Conservation (phyloP, 1,140 invertebrate species). For the Drosophila punjabiensis region DNA sequence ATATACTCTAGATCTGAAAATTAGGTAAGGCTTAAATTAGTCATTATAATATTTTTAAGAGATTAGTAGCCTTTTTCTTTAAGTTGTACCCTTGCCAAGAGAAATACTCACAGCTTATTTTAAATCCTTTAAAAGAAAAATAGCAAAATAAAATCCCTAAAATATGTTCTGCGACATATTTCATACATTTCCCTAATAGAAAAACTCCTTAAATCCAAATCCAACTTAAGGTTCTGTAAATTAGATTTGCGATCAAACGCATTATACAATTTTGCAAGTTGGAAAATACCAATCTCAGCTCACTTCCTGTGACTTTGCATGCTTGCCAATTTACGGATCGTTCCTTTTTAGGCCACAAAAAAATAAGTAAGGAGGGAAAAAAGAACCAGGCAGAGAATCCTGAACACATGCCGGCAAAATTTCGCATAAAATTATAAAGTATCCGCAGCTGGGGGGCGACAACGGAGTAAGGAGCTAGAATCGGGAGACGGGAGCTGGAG, state of each 20-base stretch:
- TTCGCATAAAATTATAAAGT: conserved; percentile 80
- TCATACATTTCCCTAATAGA: neutral
- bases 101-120: neutral
- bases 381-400: conserved; percentile 31
- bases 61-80: neutral
- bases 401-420: conserved; percentile 63
- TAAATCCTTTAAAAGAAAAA: neutral
- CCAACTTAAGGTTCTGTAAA: conserved; percentile 1
- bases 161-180: neutral
- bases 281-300: conserved; percentile 28
- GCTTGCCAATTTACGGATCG: conserved; percentile 39
- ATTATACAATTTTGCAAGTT: conserved; percentile 25
- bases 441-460: conserved; percentile 34
- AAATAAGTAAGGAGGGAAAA: neutral
- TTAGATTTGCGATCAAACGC: conserved; percentile 20
- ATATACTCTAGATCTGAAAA: neutral
- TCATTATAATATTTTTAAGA: neutral
- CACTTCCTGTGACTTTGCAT: conserved; percentile 30
- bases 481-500: neutral
- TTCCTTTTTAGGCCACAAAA: conserved; percentile 26
- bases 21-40: too few species aligned
- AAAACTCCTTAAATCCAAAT: conserved; percentile 3
- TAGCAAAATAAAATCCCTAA: neutral
- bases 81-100: neutral
- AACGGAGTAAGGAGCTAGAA: neutral